A percentile compares a stretch with the other conserved stretches of the same genome.
Conservation (phyloP, 2,113 vertebrate species). For the Sylvilagus bachmani region DNA sequence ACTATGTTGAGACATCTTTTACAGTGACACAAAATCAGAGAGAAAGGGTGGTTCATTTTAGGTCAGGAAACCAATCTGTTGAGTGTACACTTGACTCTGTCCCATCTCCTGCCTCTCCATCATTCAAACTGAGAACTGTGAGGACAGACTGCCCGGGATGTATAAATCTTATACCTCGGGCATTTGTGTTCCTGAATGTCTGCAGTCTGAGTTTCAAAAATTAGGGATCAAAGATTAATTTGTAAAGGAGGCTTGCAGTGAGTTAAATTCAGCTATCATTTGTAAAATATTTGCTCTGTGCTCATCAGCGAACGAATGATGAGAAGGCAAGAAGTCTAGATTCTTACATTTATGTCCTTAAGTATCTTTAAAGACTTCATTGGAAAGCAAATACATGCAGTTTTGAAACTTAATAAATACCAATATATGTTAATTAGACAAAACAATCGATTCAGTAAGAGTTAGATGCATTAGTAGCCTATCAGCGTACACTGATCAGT, state of each 20-base stretch:
- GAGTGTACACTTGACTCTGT: not conserved
- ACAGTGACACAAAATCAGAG: not conserved
- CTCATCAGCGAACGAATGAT: not conserved
- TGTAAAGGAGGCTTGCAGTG: not conserved
- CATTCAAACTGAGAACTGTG: not conserved
- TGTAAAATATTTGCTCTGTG: not conserved
- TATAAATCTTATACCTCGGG: not conserved
- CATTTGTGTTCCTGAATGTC: not conserved
- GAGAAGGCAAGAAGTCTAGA: not conserved
- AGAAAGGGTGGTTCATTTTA: not conserved
- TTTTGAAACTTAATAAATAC: not conserved
- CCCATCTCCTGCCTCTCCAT: not conserved
- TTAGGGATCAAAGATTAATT: not conserved
- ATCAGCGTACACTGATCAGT: not conserved
- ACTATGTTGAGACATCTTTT: conserved; percentile 14
- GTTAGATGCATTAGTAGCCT: not conserved
- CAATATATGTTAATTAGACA: not conserved
- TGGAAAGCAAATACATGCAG: not conserved
- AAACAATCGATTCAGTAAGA: not conserved
- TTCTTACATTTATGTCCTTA: not conserved
- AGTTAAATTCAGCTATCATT: not conserved
- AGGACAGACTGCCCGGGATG: not conserved
- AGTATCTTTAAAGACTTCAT: not conserved
- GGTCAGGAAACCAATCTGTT: not conserved
- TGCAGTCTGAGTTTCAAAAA: not conserved